phyloP scores from a whole-genome alignment of 2,888 invertebrate species.

The Scrobipalpa atriplicella region DNA sequence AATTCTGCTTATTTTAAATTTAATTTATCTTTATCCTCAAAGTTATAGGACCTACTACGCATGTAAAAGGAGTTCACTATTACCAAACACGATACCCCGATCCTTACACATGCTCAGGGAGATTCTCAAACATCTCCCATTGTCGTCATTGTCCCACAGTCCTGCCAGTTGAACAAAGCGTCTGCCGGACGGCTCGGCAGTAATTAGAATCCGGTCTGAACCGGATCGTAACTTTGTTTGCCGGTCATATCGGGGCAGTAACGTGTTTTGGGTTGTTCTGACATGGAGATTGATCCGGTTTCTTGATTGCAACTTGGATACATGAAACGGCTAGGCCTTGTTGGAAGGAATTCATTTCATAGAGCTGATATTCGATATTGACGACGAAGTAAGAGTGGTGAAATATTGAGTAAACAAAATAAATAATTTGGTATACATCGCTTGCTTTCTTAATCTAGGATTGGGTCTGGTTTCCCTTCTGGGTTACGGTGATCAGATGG shows the following conservation, averaged over 20 bases:
- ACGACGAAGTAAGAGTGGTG: too few species aligned
- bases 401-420: too few species aligned
- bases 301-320: not conserved
- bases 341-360: too few species aligned
- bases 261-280: too few species aligned
- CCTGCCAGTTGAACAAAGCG: constrained; percentile 13
- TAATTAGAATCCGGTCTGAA: constrained; percentile 22
- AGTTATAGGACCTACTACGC: not conserved
- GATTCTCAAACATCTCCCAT: constrained; percentile 5
- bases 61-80: not conserved
- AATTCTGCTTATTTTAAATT: too few species aligned
- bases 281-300: not conserved
- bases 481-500: too few species aligned
- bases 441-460: too few species aligned
- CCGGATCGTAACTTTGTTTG: constrained; percentile 10
- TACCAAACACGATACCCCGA: not conserved
- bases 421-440: too few species aligned
- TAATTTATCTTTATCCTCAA: not conserved
- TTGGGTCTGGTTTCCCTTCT: too few species aligned
- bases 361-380: too few species aligned
- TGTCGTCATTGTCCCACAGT: constrained; percentile 13
- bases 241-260: not conserved
- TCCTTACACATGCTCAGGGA: not conserved
- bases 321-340: not conserved
- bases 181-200: constrained; percentile 13